Evolutionary conservation across 2,888 invertebrate species (phyloP), one percentile per base, ranked within the genome.

Genomic region (Rotaria socialis): DNA sequence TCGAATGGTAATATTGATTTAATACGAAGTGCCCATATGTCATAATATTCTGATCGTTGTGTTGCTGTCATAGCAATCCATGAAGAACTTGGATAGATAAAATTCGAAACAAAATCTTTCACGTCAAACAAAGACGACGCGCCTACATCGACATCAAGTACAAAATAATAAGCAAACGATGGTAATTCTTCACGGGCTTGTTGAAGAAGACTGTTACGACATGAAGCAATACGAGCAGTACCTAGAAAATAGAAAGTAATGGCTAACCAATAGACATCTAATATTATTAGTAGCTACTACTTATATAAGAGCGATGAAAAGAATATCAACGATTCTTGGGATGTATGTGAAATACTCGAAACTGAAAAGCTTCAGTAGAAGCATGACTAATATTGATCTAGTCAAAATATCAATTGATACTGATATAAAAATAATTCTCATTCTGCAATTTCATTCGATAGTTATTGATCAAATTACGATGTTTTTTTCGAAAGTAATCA

Each of bases 21-120:
- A 41, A 47, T 75, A 24, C 75, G 75, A 43, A 75, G 24, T 22
- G 75, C 75, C 75, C 75, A 75, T 22, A 75, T 41, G 7, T 75
- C 75, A 47, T 75, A 75, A 43, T 75, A 75, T 75, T 75, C 75
- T 16, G 43, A 41, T 41, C 41, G 5, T 75, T 75, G 75, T 24
- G 75, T 75, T 43, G 75, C 75, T 41, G 75, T 75, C 75, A 75
- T 75, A 22, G 75, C 75, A n/a, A 47, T 2, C 75, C 75, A 75
- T 75, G 41, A 47, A n/a, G 8, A 47, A 22, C 8, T 7, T n/a
- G 22, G 24, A 75, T 75, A 75, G 10, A 43, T 19, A 14, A 75
- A 75, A 47, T 75, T 75, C 14, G 75, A 75, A 24, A 75, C 24
- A 75, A 75, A 75, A 47, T 75, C 47, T 22, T 43, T 47, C 1